phyloP scores from a whole-genome alignment of 2,113 vertebrate species.

The Plectropomus leopardus region DNA sequence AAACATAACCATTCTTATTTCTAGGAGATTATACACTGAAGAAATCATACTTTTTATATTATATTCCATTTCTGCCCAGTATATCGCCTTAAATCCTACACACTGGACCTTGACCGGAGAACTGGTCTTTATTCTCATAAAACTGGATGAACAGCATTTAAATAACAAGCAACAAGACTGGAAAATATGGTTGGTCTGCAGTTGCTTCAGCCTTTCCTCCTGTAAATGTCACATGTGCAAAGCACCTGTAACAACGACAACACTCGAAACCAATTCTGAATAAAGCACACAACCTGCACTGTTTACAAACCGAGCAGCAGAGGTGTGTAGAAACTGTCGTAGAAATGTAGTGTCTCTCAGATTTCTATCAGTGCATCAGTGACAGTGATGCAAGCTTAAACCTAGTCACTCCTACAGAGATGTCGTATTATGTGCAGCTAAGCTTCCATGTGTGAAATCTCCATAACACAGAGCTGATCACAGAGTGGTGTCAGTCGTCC shows the following conservation, averaged over 20 bases:
- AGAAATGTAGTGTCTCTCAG: neutral
- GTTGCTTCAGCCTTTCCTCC: too few relatives aligned
- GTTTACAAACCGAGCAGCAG: neutral
- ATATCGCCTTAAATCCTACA: too few relatives aligned
- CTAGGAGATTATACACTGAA: too few relatives aligned
- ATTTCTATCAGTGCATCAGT: too few relatives aligned
- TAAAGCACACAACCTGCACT: neutral
- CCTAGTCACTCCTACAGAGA: neutral
- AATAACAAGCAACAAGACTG: constrained; percentile 6
- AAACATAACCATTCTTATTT: too few relatives aligned
- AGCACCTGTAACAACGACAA: too few relatives aligned
- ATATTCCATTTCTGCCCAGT: too few relatives aligned
- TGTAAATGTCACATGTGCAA: too few relatives aligned
- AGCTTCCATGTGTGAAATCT: constrained; percentile 8
- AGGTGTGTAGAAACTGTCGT: neutral
- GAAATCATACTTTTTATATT: too few relatives aligned
- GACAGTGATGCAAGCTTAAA: constrained; percentile 12
- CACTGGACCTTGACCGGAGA: too few relatives aligned
- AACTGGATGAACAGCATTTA: constrained; percentile 28
- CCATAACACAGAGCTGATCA: constrained; percentile 18
- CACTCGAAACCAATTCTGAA: too few relatives aligned
- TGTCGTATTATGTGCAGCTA: neutral
- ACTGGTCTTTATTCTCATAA: constrained; percentile 1
- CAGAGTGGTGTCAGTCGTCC: constrained; percentile 32
- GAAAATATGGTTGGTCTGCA: too few relatives aligned